Percentiles rank a stretch among this genome's conserved stretches.
Conservation (phyloP, 2,113 vertebrate species). For the Paralichthys olivaceus region DNA sequence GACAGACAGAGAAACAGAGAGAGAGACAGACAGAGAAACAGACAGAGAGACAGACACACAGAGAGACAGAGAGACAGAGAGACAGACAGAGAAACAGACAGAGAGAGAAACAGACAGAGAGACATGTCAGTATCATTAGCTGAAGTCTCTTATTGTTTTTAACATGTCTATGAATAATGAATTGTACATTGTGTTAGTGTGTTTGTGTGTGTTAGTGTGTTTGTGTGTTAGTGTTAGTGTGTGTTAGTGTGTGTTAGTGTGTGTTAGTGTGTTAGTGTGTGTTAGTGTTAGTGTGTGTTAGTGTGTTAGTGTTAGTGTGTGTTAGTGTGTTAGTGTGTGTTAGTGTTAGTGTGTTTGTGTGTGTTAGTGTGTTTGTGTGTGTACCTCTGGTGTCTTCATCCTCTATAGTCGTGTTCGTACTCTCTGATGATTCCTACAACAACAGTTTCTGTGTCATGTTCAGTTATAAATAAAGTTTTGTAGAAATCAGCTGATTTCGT, state of each 20-base stretch:
- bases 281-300: too few relatives aligned
- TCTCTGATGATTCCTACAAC: constrained; percentile 96
- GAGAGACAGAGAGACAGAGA: too few relatives aligned
- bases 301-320: too few relatives aligned
- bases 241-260: too few relatives aligned
- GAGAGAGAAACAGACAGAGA: constrained; percentile 5
- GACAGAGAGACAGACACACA: constrained; percentile 4
- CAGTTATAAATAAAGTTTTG: background rate
- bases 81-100: too few relatives aligned
- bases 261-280: too few relatives aligned
- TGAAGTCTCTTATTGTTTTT: too few relatives aligned
- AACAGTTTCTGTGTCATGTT: constrained; percentile 19
- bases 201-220: too few relatives aligned
- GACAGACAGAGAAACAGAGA: background rate
- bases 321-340: background rate
- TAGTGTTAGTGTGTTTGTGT: constrained; percentile 62
- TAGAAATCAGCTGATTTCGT: background rate
- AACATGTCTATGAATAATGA: too few relatives aligned
- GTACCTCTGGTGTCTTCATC: constrained; percentile 98
- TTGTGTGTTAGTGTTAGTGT: too few relatives aligned
- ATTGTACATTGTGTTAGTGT: too few relatives aligned
- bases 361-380: background rate
- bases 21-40: constrained; percentile 4
- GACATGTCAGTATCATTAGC: background rate
- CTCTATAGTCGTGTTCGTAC: constrained; percentile 98